Conservation (phyloP, 2,797 vertebrate species). For the Karalla daura region DNA sequence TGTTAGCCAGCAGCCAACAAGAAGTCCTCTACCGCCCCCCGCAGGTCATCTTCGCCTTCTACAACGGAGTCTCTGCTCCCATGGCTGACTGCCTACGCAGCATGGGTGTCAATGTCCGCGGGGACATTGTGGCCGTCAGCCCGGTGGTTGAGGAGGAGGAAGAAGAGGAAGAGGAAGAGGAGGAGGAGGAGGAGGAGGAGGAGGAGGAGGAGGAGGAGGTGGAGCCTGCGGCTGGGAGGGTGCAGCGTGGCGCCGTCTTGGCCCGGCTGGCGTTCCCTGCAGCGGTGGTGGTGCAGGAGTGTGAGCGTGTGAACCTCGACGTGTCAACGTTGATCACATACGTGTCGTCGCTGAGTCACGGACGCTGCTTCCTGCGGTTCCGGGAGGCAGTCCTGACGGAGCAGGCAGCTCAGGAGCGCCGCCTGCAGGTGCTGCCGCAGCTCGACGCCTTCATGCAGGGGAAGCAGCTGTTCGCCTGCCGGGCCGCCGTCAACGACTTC, state of each 20-base stretch:
- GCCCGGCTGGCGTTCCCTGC: conserved; percentile 79
- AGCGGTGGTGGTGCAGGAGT: conserved; percentile 87
- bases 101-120: conserved; percentile 93
- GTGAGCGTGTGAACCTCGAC: conserved; percentile 91
- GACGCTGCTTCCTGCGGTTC: conserved; percentile 90
- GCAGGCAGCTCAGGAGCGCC: conserved; percentile 93
- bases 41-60: conserved; percentile 94
- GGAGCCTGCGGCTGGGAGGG: conserved; percentile 64
- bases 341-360: conserved; percentile 93
- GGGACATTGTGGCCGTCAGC: conserved; percentile 93
- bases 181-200: conserved; percentile 56
- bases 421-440: conserved; percentile 87
- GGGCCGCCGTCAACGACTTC: conserved; percentile 92
- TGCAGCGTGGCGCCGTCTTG: conserved; percentile 49
- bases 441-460: conserved; percentile 91
- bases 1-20: conserved; percentile 91
- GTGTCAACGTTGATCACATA: conserved; percentile 96
- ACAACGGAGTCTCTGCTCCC: conserved; percentile 92
- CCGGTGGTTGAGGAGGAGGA: conserved; percentile 59
- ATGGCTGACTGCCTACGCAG: conserved; percentile 91
- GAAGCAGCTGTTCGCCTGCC: conserved; percentile 93
- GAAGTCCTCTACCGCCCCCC: conserved; percentile 92
- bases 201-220: conserved; percentile 67
- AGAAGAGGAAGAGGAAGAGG: conserved; percentile 55
- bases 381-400: conserved; percentile 93